Evolutionary conservation across 23 tunicate species (phyloP).

Genomic region (Corella eumyota): DNA sequence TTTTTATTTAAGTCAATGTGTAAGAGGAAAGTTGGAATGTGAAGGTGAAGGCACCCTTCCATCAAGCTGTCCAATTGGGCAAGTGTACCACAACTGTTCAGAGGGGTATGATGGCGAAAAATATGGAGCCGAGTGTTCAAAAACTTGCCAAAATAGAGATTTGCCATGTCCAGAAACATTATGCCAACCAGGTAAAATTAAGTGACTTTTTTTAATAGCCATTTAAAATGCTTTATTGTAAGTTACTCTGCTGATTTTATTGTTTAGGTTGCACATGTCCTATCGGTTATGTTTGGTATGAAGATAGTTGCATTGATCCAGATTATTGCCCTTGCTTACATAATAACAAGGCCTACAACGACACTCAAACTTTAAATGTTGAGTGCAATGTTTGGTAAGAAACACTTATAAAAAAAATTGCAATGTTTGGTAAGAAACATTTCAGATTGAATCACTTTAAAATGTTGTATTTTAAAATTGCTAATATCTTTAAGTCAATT

Average conservation of each 20-base stretch:
- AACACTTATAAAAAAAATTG: neutral
- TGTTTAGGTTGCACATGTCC: constrained; percentile 63
- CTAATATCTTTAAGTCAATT: neutral
- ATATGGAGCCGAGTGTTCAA: constrained; percentile 32
- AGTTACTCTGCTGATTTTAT: neutral
- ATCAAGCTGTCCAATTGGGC: constrained; percentile 28
- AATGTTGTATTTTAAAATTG: too few relatives aligned
- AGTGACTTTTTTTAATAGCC: too few relatives aligned
- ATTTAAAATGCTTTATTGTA: too few relatives aligned
- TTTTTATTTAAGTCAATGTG: constrained; percentile 24
- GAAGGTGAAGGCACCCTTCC: constrained; percentile 49
- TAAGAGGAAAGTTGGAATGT: constrained; percentile 32
- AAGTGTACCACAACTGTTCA: constrained; percentile 42
- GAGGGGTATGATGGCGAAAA: neutral
- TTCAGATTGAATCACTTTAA: too few relatives aligned
- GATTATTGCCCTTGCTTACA: constrained; percentile 55
- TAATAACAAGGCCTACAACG: constrained; percentile 25
- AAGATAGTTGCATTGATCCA: constrained; percentile 34
- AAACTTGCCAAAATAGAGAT: constrained; percentile 49
- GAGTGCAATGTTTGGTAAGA: constrained; percentile 54
- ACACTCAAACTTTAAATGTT: constrained; percentile 5
- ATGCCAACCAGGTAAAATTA: constrained; percentile 36
- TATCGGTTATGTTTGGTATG: constrained; percentile 24
- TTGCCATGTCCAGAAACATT: constrained; percentile 37
- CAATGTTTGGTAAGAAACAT: neutral